A percentile compares a stretch with the other conserved stretches of the same genome.
These are phyloP conservation scores for Heteromurus nitidus DNA, from an alignment of 2,888 invertebrate species.

Conservation along the genomic window DNA sequence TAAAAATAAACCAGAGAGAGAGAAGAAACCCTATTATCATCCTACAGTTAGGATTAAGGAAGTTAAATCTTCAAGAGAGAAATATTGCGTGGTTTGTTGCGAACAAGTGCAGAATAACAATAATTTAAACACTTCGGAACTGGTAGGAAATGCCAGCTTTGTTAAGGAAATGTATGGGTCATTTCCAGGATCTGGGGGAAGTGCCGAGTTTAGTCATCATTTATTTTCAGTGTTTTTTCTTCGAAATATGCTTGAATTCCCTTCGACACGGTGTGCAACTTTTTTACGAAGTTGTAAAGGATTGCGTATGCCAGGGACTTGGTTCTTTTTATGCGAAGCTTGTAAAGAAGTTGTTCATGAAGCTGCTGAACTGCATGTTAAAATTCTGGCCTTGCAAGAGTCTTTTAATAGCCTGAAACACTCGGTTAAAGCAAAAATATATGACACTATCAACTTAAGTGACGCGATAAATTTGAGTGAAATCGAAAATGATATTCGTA, in stretches of 20 bases:
- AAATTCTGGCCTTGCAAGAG: not conserved
- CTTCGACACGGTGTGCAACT: slow-evolving; percentile 2
- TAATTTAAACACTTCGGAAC: not conserved
- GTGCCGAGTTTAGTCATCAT: not conserved
- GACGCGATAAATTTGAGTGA: not conserved
- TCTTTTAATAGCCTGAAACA: not conserved
- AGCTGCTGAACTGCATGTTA: slow-evolving; percentile 6
- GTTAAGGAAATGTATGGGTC: not conserved
- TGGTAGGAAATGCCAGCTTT: not conserved
- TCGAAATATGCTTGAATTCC: slow-evolving; percentile 9
- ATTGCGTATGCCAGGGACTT: slow-evolving; percentile 20
- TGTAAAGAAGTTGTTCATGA: slow-evolving; percentile 4
- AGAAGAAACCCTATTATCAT: too few relatives aligned
- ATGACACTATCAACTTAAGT: not conserved
- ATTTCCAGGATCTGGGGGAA: slow-evolving; percentile 23
- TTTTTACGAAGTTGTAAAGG: slow-evolving; percentile 21
- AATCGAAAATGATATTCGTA: slow-evolving; percentile 5
- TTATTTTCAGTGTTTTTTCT: slow-evolving; percentile 28
- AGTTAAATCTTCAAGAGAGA: not conserved
- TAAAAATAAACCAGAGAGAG: not conserved
- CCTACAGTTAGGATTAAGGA: not conserved
- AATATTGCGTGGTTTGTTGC: slow-evolving; percentile 20
- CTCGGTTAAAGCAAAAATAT: not conserved
- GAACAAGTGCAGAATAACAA: not conserved
- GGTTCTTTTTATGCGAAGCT: slow-evolving; percentile 17